Conservation (phyloP, 2,113 vertebrate genomes). For the Seriola aureovittata region DNA sequence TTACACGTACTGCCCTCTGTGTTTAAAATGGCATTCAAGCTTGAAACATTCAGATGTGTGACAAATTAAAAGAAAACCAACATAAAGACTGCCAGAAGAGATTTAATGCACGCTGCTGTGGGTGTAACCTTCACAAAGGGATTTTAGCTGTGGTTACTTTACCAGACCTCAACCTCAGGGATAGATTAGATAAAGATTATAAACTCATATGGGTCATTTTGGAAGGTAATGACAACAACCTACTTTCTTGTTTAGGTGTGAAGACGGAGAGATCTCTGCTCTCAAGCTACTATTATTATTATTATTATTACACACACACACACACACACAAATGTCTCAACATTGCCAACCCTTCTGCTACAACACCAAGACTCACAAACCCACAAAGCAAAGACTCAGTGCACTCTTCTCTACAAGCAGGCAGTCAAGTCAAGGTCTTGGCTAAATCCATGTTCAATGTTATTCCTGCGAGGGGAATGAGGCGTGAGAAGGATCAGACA, state of each 20-base stretch:
- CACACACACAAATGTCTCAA: neutral
- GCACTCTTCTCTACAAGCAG: conserved; percentile 18
- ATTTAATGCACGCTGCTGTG: neutral
- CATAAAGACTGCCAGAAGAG: neutral
- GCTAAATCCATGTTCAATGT: conserved; percentile 72
- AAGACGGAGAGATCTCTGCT: no score
- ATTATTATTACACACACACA: no score
- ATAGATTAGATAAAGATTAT: neutral
- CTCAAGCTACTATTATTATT: no score
- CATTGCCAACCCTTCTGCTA: neutral
- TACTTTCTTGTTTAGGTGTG: neutral
- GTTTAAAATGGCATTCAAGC: neutral
- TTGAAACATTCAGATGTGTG: no score
- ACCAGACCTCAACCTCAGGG: neutral
- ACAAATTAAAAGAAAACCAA: neutral
- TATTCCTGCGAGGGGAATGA: conserved; percentile 66
- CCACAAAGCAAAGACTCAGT: conserved; percentile 15
- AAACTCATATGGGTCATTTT: neutral
- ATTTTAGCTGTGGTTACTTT: neutral
- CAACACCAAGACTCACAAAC: neutral
- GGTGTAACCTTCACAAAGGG: neutral
- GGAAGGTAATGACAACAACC: neutral
- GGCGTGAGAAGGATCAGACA: conserved; percentile 69
- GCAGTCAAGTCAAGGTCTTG: conserved; percentile 75
- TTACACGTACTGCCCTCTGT: no score